Evolutionary conservation across 2,797 vertebrate species (phyloP).

Genomic region (Corythornis leucogaster): DNA sequence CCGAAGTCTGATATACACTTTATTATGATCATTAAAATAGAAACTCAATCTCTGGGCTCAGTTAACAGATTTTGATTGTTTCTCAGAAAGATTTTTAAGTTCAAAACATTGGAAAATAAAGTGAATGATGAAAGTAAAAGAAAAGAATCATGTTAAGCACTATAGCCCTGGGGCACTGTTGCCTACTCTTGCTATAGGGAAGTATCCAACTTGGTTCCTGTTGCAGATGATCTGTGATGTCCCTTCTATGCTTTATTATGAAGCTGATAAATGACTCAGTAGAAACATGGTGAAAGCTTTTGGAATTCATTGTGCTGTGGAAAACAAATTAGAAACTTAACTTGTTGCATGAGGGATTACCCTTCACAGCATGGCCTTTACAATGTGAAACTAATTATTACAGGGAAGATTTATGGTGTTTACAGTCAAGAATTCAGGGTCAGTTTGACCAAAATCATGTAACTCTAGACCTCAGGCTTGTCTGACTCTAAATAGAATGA

Average conservation of each 20-base stretch:
- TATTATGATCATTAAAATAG: not conserved
- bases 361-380: slow-evolving; percentile 69
- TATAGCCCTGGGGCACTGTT: not conserved
- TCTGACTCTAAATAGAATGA: slow-evolving; percentile 44
- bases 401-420: slow-evolving; percentile 71
- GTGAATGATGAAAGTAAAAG: not conserved
- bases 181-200: not conserved
- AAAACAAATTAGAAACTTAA: slow-evolving; percentile 74
- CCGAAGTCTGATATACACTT: not conserved
- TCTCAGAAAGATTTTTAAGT: not conserved
- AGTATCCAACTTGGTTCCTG: not conserved
- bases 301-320: slow-evolving; percentile 63
- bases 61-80: not conserved
- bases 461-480: slow-evolving; percentile 51
- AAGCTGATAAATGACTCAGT: slow-evolving; percentile 59
- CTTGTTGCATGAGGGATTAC: slow-evolving; percentile 73
- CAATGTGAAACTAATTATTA: slow-evolving; percentile 73
- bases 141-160: not conserved
- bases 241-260: slow-evolving; percentile 38
- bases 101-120: not conserved
- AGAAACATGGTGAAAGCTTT: slow-evolving; percentile 71
- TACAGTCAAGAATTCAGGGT: slow-evolving; percentile 74
- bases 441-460: slow-evolving; percentile 70
- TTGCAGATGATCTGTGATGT: slow-evolving; percentile 48
- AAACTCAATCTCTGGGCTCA: not conserved